phyloP scores from a whole-genome alignment of 2,797 vertebrate species.

The Hydrocynus forskahlii region DNA sequence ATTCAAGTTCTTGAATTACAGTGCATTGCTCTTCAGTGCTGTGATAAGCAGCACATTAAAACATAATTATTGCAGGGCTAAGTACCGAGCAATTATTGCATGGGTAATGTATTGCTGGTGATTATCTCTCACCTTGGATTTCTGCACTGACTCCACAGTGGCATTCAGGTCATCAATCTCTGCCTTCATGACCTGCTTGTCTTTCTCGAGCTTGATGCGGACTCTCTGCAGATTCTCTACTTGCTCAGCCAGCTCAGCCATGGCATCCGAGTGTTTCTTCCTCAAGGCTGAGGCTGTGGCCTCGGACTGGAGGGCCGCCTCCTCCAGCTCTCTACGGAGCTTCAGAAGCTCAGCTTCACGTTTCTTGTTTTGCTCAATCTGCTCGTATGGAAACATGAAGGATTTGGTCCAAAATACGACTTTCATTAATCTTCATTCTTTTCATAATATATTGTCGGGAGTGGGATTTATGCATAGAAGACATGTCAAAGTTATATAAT shows the following conservation, averaged over 20 bases:
- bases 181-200: conserved; percentile 74
- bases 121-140: conserved; percentile 66
- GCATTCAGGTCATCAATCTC: conserved; percentile 73
- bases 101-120: neutral
- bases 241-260: conserved; percentile 70
- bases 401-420: too few species aligned
- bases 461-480: too few species aligned
- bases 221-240: conserved; percentile 72
- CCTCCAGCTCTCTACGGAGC: conserved; percentile 73
- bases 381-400: neutral
- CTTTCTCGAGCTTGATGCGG: conserved; percentile 73
- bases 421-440: too few species aligned
- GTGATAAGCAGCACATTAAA: neutral
- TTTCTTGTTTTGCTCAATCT: conserved; percentile 79
- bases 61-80: neutral
- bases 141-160: conserved; percentile 68
- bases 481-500: too few species aligned
- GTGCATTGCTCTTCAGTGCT: neutral
- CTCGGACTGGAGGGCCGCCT: conserved; percentile 69
- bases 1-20: neutral
- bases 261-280: conserved; percentile 71
- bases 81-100: neutral
- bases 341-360: conserved; percentile 72
- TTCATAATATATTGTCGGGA: too few species aligned
- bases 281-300: conserved; percentile 62